Evolutionary conservation across 1,140 invertebrate species (phyloP).

Genomic region (Trachelipus rathkii): DNA sequence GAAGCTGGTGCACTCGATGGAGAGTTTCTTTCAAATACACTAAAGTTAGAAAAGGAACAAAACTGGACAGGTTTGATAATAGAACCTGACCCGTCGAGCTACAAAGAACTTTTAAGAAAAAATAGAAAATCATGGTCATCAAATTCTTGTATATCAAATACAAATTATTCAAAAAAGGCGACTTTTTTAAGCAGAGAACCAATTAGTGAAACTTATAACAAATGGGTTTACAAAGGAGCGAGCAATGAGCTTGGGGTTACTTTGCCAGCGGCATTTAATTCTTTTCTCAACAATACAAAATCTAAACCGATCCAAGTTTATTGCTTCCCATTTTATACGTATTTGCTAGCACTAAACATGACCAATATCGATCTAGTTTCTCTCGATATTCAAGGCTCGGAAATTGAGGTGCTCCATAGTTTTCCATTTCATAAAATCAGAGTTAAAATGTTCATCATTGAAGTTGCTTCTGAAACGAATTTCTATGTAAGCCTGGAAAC

Average conservation of each 20-base stretch:
- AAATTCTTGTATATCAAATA: slow-evolving; percentile 55
- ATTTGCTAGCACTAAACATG: neutral
- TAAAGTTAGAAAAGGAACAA: slow-evolving; percentile 47
- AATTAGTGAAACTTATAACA: slow-evolving; percentile 46
- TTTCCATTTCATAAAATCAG: neutral
- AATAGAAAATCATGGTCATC: slow-evolving; percentile 25
- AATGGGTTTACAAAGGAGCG: neutral
- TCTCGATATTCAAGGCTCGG: slow-evolving; percentile 2
- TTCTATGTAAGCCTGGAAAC: neutral
- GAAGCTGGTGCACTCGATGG: slow-evolving; percentile 51
- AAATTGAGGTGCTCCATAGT: neutral
- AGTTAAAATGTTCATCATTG: neutral
- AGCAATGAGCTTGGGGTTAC: neutral
- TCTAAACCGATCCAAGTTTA: neutral
- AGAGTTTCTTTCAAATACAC: slow-evolving; percentile 48
- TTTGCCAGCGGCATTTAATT: neutral
- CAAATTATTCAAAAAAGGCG: slow-evolving; percentile 66
- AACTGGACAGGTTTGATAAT: slow-evolving; percentile 50
- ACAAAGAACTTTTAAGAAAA: slow-evolving; percentile 39
- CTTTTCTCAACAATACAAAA: neutral
- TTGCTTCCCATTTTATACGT: slow-evolving; percentile 4
- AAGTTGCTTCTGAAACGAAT: neutral
- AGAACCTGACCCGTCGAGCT: slow-evolving; percentile 48
- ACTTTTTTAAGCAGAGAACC: slow-evolving; percentile 45
- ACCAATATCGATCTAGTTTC: slow-evolving; percentile 5